Evolutionary conservation across 2,797 vertebrate species (phyloP).

Genomic region (Anguilla obscura): DNA sequence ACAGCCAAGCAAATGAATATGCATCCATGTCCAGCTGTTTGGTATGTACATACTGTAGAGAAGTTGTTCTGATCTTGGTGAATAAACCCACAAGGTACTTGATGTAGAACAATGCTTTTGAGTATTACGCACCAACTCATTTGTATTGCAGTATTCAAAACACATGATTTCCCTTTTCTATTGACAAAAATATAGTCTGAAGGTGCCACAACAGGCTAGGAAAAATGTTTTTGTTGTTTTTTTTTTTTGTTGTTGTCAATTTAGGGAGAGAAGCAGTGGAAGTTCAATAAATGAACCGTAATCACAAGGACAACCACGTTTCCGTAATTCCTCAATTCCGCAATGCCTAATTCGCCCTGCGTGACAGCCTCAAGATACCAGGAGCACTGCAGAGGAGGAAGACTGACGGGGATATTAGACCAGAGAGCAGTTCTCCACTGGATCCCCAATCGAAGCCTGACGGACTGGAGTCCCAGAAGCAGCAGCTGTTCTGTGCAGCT

Average conservation of each 20-base stretch:
- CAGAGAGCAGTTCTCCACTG: neutral
- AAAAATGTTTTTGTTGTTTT: neutral
- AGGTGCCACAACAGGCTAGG: neutral
- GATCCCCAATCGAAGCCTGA: constrained; percentile 6
- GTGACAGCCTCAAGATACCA: neutral
- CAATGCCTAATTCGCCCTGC: neutral
- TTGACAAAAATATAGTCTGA: neutral
- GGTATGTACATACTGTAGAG: neutral
- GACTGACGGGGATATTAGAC: neutral
- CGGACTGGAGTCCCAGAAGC: neutral
- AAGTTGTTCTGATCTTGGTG: neutral
- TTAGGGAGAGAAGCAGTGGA: neutral
- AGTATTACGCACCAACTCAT: neutral
- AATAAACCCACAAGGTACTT: neutral
- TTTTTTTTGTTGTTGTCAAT: neutral
- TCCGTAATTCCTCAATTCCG: neutral
- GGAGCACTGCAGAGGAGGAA: neutral
- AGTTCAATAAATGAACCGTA: neutral
- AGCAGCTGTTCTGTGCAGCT: neutral
- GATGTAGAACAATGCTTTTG: neutral
- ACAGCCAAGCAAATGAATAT: constrained; percentile 17
- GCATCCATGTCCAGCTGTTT: neutral
- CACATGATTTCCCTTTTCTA: neutral
- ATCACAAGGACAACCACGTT: neutral
- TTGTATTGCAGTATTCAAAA: neutral